Base-by-base conservation (phyloP, 1,140 invertebrate species). In the Kradibia gibbosae region DNA sequence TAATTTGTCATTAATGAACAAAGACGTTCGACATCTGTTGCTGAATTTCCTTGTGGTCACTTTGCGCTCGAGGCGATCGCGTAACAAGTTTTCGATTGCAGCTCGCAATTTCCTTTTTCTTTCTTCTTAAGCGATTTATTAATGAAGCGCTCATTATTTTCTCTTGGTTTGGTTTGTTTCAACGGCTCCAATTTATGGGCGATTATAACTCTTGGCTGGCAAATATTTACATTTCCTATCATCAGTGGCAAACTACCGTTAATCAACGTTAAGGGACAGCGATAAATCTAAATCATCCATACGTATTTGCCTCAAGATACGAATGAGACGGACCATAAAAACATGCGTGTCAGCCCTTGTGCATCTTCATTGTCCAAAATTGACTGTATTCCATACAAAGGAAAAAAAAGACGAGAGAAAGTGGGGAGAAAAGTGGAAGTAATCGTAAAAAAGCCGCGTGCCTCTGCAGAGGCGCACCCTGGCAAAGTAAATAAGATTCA, bases 401-500 rank as follows among this genome's bases (percentile, higher is more conserved):
- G 1, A 13, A 70, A 4, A n/a, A 42, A 22, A 25, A 1, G 36
- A 65, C 39, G 28, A 34, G 60, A 39, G 3, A 28, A 20, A 39
- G 28, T 45, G 13, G 45, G 36, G 39, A n/a, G 22, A n/a, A n/a
- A 50, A 45, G 50, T 11, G 1, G 76, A 45, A 34, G 20, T 8
- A 20, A 39, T 67, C 62, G 62, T 67, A 67, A 57, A 20, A 28
- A 3, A 78, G 28, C 10, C 65, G 31, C 22, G 77, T 60, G 53
- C 17, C 25, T 45, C 22, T 36, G 15, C 28, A 55, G 20, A 42
- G 17, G 34, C 15, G 34, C 15, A n/a, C 53, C 17, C 50, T 60
- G 25, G 7, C 31, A 28, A 5, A 50, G n/a, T 77, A 83, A 84
- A 86, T 85, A 81, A 86, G 83, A 85, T 84, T 85, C 83, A 84